phyloP scores from a whole-genome alignment of 2,888 invertebrate species.

The Melanchra persicariae region DNA sequence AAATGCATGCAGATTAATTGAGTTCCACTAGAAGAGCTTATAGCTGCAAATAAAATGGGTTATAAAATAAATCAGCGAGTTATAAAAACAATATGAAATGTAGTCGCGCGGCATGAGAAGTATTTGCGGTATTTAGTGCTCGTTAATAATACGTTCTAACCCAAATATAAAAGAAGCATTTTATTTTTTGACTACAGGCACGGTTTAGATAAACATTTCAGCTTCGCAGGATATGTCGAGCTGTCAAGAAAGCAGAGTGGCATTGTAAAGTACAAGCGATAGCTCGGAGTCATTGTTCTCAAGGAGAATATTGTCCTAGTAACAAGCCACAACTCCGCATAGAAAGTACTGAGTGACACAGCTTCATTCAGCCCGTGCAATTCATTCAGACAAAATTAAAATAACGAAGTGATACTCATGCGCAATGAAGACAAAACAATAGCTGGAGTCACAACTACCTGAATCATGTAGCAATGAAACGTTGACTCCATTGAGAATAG shows the following conservation, averaged over 20 bases:
- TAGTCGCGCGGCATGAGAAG: not conserved
- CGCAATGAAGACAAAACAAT: constrained; percentile 45
- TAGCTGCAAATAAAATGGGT: constrained; percentile 21
- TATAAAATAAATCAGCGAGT: constrained; percentile 24
- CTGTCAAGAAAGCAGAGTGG: not conserved
- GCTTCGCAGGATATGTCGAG: not conserved
- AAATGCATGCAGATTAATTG: constrained; percentile 30
- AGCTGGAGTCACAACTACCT: constrained; percentile 29
- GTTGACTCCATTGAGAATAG: constrained; percentile 55
- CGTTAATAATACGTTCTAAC: constrained; percentile 37
- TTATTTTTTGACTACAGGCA: not conserved
- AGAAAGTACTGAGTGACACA: constrained; percentile 16
- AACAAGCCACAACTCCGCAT: constrained; percentile 21
- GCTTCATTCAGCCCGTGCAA: constrained; percentile 31
- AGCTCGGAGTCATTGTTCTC: constrained; percentile 12
- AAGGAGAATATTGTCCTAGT: constrained; percentile 10
- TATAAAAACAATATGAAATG: constrained; percentile 40
- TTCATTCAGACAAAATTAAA: constrained; percentile 36
- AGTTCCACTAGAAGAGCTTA: constrained; percentile 18
- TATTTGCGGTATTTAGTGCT: constrained; percentile 40
- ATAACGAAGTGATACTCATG: constrained; percentile 31
- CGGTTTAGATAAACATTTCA: not conserved
- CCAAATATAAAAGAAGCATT: constrained; percentile 3
- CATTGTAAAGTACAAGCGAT: constrained; percentile 16
- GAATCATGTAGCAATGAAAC: constrained; percentile 44